phyloP scores from a whole-genome alignment of 1,140 invertebrate species.

The Bombus pyrosoma region DNA sequence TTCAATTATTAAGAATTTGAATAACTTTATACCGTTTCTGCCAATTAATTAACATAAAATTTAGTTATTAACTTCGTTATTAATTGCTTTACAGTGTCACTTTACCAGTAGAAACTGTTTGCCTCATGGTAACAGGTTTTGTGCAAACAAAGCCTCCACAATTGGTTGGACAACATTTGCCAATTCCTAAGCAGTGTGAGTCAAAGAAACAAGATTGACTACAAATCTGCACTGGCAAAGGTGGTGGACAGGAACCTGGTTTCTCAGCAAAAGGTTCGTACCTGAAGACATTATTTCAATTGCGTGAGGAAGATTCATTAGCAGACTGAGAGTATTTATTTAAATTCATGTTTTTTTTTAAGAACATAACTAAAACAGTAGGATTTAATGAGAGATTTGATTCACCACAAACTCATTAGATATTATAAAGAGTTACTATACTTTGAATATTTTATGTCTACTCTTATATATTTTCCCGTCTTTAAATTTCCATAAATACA shows the following conservation, averaged over 20 bases:
- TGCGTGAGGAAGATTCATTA: neutral
- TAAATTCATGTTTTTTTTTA: neutral
- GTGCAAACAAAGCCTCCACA: slow-evolving; percentile 84
- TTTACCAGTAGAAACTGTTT: slow-evolving; percentile 22
- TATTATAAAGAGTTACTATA: neutral
- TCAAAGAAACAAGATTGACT: slow-evolving; percentile 72
- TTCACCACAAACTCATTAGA: too few species aligned
- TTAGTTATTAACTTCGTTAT: neutral
- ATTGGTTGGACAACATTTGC: slow-evolving; percentile 83
- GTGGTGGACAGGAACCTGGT: slow-evolving; percentile 76
- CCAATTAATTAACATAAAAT: neutral
- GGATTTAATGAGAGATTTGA: too few species aligned
- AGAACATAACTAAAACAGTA: too few species aligned
- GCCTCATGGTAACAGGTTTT: slow-evolving; percentile 78
- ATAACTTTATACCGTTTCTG: neutral
- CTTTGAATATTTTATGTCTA: neutral
- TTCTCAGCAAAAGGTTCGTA: slow-evolving; percentile 60
- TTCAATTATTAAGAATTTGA: neutral
- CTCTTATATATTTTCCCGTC: neutral
- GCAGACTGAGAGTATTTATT: neutral
- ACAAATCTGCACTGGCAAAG: slow-evolving; percentile 74
- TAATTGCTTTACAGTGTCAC: neutral
- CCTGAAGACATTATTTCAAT: neutral
- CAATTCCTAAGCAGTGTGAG: slow-evolving; percentile 71
- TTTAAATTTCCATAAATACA: neutral